phyloP scores from a whole-genome alignment of 2,888 invertebrate genomes.

The Lissocephala sabroskyi region DNA sequence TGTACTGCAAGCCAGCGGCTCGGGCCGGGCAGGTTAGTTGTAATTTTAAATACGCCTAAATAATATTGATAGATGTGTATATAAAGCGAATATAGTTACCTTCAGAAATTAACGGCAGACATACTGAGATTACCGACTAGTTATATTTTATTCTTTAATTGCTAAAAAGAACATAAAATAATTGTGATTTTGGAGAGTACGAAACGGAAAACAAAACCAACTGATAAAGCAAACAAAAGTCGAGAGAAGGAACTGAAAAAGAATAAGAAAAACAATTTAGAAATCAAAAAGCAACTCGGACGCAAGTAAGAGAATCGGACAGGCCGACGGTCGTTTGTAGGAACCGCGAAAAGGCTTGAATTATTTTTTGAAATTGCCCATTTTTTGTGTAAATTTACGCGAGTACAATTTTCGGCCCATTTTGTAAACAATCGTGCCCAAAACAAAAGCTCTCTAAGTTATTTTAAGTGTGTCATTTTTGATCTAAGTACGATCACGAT shows the following conservation, averaged over 20 bases:
- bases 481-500: no score
- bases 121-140: constrained; percentile 40
- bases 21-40: constrained; percentile 3
- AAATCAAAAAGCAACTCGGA: constrained; percentile 25
- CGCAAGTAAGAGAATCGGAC: constrained; percentile 38
- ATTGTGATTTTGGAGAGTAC: constrained; percentile 68
- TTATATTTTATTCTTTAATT: constrained; percentile 63
- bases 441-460: no score
- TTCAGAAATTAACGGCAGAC: constrained; percentile 13
- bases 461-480: no score
- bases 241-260: constrained; percentile 51
- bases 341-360: constrained; percentile 40
- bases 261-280: no score
- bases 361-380: constrained; percentile 47
- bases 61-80: not conserved
- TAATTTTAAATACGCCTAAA: not conserved
- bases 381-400: constrained; percentile 17
- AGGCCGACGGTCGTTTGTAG: no score
- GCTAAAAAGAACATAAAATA: constrained; percentile 35
- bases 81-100: not conserved
- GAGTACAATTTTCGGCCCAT: constrained; percentile 23
- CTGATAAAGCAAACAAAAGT: constrained; percentile 36
- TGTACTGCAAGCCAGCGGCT: constrained; percentile 38
- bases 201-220: constrained; percentile 33
- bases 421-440: no score